Evolutionary conservation across 2,797 vertebrate genomes (phyloP).

Genomic region (Halcyon leucocephala): DNA sequence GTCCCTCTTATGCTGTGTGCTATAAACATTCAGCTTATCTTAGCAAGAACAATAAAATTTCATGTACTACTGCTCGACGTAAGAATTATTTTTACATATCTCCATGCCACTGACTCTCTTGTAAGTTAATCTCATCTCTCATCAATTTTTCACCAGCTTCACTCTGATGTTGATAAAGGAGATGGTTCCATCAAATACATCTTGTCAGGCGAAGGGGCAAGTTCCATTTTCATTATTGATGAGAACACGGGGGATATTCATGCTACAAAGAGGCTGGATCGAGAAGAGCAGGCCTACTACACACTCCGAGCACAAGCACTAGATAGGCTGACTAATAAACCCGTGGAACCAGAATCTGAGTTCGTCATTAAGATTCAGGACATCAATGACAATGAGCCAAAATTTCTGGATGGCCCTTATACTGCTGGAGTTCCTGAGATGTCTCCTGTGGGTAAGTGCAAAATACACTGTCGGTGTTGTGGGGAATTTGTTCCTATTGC

Average conservation of each 20-base stretch:
- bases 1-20: neutral
- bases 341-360: slow-evolving; percentile 91
- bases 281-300: slow-evolving; percentile 96
- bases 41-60: slow-evolving; percentile 68
- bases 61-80: slow-evolving; percentile 25
- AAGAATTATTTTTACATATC: slow-evolving; percentile 70
- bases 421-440: slow-evolving; percentile 93
- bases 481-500: slow-evolving; percentile 32
- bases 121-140: slow-evolving; percentile 80
- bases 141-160: slow-evolving; percentile 88
- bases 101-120: slow-evolving; percentile 57
- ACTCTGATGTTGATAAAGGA: slow-evolving; percentile 97
- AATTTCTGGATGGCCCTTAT: slow-evolving; percentile 95
- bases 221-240: slow-evolving; percentile 98
- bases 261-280: slow-evolving; percentile 93
- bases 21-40: slow-evolving; percentile 46
- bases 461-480: neutral
- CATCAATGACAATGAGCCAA: slow-evolving; percentile 97
- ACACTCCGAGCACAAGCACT: slow-evolving; percentile 92
- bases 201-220: slow-evolving; percentile 92
- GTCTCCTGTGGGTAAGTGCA: slow-evolving; percentile 93
- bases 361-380: slow-evolving; percentile 98
- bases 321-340: slow-evolving; percentile 88
- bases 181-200: slow-evolving; percentile 97
- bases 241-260: slow-evolving; percentile 98